Conservation (phyloP, 2,113 vertebrate species). For the Chlamydotis undulata region DNA sequence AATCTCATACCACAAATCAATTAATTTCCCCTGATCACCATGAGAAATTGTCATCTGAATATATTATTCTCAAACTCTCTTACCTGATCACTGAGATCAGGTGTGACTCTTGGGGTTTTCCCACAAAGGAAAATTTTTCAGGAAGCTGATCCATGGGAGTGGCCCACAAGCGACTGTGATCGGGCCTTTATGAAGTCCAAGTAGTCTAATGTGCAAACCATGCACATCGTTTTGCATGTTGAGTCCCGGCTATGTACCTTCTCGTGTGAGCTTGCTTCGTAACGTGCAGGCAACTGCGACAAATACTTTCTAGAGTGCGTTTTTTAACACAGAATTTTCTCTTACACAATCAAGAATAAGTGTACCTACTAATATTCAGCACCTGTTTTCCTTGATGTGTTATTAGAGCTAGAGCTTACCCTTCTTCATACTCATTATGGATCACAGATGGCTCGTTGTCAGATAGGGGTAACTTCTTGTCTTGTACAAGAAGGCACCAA, state of each 20-base stretch:
- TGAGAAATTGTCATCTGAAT: neutral
- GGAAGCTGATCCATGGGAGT: neutral
- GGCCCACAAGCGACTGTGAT: neutral
- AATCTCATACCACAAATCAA: neutral
- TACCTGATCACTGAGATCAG: neutral
- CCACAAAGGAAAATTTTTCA: neutral
- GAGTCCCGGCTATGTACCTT: neutral
- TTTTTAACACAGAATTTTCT: neutral
- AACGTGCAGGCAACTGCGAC: no score
- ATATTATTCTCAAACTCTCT: neutral
- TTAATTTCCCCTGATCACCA: neutral
- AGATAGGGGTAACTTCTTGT: neutral
- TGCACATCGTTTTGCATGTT: accelerated
- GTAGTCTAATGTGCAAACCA: neutral
- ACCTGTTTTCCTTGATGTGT: neutral
- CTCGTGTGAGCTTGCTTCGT: neutral
- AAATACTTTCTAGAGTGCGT: neutral
- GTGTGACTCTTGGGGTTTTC: neutral
- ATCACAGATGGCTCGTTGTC: neutral
- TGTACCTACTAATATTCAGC: neutral
- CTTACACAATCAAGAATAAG: neutral
- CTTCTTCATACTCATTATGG: neutral
- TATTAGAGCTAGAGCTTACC: neutral
- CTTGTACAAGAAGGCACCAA: neutral
- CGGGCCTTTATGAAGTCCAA: neutral